Base-by-base conservation (phyloP, 2,888 invertebrate species). In the Loripinus fragilis region DNA sequence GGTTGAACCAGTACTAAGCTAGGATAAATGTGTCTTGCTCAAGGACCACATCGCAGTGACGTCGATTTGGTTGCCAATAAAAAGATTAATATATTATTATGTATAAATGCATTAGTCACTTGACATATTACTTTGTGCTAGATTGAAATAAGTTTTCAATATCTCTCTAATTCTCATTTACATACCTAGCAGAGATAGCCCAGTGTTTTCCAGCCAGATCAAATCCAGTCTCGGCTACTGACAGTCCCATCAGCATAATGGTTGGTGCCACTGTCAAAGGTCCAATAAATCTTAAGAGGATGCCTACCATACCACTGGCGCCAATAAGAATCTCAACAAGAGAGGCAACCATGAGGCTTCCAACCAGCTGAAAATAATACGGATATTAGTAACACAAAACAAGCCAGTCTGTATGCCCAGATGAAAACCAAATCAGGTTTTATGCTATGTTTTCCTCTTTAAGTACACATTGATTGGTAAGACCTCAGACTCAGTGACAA, bases 261-360 rank as follows among this genome's bases (percentile, higher is more conserved):
- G 97, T 97, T 0, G 97, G 97, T 0, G 96, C 96, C 70, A 97
- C 97, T 0, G 97, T 97, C 77, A 97, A 93, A 0, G 97, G 97
- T 0, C 97, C 97, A 71, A 97, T 96, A 90, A 95, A 96, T 67
- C 95, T 95, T 1, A 97, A 93, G 73, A 97, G 90, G 28, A 96
- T 95, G 0, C 97, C 97, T 76, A 97, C 95, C 23, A 97, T 94
- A 1, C 97, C 97, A 91, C 91, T 84, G 79, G 94, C 94, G 89
- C 96, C 97, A 66, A 97, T 94, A 66, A 96, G 90, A 0, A 97
- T 95, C 94, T 97, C 97, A 72, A 97, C 95, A 64, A 96, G 86
- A 0, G 97, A 96, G 0, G 97, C 95, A 0, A 97, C 95, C 1
- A 97, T 96, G 28, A 97, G 97, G 0, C 97, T 97, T 0, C 97